Conservation (phyloP, 2,888 invertebrate genomes). For the Trisateles emortualis region DNA sequence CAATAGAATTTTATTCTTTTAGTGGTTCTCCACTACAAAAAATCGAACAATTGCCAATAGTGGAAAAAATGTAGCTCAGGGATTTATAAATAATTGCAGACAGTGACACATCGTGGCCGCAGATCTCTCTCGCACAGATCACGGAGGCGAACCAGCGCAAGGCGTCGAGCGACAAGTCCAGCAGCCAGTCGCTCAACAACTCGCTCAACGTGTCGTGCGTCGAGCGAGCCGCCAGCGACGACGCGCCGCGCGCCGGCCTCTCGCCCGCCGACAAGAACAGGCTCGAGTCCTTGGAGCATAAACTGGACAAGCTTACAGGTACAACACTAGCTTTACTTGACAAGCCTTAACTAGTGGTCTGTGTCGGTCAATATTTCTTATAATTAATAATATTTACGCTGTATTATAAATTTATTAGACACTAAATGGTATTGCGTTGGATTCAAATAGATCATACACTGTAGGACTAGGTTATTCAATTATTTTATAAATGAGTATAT, state of each 20-base stretch:
- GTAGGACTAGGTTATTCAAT: too few species aligned
- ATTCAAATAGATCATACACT: too few species aligned
- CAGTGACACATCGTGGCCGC: constrained; percentile 78
- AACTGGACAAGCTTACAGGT: constrained; percentile 76
- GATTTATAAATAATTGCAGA: constrained; percentile 49
- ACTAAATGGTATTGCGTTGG: too few species aligned
- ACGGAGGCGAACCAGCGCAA: constrained; percentile 78
- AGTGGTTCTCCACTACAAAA: too few species aligned
- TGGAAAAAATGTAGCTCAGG: too few species aligned
- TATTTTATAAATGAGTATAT: neutral
- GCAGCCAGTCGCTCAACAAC: constrained; percentile 62
- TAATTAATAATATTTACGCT: too few species aligned
- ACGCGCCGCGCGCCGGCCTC: constrained; percentile 21
- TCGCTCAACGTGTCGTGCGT: constrained; percentile 31
- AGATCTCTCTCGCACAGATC: constrained; percentile 78
- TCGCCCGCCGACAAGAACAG: constrained; percentile 23
- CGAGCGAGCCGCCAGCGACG: constrained; percentile 39
- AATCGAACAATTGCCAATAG: too few species aligned
- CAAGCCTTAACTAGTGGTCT: too few species aligned
- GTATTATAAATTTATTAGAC: too few species aligned
- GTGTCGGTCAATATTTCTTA: too few species aligned
- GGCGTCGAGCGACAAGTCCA: constrained; percentile 73
- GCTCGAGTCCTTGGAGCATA: constrained; percentile 63
- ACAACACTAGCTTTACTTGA: too few species aligned
- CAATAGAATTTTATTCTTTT: too few species aligned